Evolutionary conservation across 2,113 vertebrate genomes (phyloP).

Genomic region (Meriones unguiculatus): DNA sequence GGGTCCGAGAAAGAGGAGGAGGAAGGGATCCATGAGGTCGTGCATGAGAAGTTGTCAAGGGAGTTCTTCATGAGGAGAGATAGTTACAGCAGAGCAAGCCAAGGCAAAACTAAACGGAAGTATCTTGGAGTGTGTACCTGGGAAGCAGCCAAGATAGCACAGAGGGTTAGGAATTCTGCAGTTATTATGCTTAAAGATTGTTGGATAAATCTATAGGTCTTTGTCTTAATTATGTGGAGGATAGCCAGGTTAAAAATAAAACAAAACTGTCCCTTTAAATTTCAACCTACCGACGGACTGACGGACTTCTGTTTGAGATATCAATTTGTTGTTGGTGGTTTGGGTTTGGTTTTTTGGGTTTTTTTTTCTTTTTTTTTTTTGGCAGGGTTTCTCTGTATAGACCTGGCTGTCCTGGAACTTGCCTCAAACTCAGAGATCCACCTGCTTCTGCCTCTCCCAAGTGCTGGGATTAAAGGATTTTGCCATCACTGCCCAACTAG

Average conservation of each 20-base stretch:
- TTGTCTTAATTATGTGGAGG: not conserved
- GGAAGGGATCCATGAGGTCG: not conserved
- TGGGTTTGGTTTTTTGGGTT: no score
- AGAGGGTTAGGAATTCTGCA: not conserved
- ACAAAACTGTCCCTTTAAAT: not conserved
- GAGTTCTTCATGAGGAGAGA: not conserved
- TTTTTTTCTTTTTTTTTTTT: not conserved
- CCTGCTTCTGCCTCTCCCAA: not conserved
- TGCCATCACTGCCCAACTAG: not conserved
- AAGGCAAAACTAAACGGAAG: not conserved
- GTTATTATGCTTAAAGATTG: no score
- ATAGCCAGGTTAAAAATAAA: not conserved
- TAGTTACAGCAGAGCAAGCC: not conserved
- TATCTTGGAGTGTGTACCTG: not conserved
- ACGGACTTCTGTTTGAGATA: not conserved
- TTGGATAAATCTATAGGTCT: not conserved
- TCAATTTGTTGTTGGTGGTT: not conserved
- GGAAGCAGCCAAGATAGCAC: not conserved
- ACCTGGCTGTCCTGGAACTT: no score
- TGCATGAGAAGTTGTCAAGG: not conserved
- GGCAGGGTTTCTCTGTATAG: no score
- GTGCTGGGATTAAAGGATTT: not conserved
- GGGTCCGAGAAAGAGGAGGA: not conserved
- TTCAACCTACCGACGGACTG: not conserved
- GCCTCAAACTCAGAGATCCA: not conserved